Evolutionary conservation across 1,140 invertebrate genomes (phyloP), one percentile per base, ranked within the genome.

Genomic region (Drosophila melanica): DNA sequence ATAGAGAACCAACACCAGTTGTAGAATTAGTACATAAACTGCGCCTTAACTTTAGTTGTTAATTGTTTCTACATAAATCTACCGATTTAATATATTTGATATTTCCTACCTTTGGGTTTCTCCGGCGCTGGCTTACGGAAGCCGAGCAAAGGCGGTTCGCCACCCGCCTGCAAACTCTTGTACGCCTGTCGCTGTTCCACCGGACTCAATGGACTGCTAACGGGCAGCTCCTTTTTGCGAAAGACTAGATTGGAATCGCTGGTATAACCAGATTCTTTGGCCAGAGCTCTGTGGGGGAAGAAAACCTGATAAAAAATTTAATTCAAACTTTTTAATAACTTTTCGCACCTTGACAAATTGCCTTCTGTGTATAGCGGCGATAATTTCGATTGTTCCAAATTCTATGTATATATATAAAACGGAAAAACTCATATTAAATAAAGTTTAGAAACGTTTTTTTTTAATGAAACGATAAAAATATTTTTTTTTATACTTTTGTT

Each of bases 201-300:
- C 1, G 96, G 96, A 67, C 95, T 97, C 18, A 97, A 87, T 6
- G 95, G 95, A 74, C 94, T 95, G 76, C 93, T 93, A 41, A 94
- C 94, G 33, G 94, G 94, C 54, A 94, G 93, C 77, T 95, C 94
- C 59, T 95, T 94, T 65, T 96, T 94, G 75, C 96, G 94, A 87
- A 98, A 97, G 55, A 97, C 94, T 64, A 98, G 93, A 11, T 96
- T 97, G 1, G 97, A 97, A 92, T 98, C 97, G 79, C 96, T 97
- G 92, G 97, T 97, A 92, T 98, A 98, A 12, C 97, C 97, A 2
- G 96, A 96, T 92, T 97, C 97, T 93, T 97, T 98, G 35, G 97
- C 92, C 53, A 91, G 64, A 53, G 90, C 90, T 89, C 90, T 92
- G 57, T 0, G 4, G n/a, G 27, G 4, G 2, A 23, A 3, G 4